A percentile compares a stretch with the other conserved stretches of the same genome.
Conservation (phyloP, 2,888 invertebrate genomes). For the Idaea straminata region DNA sequence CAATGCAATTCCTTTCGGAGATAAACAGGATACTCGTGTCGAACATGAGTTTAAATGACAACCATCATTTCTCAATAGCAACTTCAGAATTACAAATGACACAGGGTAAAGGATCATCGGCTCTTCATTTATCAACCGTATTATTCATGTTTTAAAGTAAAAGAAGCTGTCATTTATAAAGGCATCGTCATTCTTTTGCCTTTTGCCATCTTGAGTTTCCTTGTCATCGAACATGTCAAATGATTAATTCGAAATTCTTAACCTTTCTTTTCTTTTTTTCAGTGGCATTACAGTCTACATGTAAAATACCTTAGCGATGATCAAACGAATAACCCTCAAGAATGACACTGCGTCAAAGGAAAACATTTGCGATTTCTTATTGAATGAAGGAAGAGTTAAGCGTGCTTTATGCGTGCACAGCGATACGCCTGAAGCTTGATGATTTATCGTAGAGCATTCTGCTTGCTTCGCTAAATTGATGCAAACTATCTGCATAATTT, state of each 20-base stretch:
- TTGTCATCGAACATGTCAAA: conserved; percentile 1
- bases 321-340: neutral
- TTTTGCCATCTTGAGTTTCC: neutral
- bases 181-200: neutral
- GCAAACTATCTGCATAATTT: neutral
- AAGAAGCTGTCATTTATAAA: neutral
- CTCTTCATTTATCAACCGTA: neutral
- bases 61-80: conserved; percentile 22
- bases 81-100: conserved; percentile 17
- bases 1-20: conserved; percentile 7
- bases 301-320: neutral
- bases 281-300: neutral
- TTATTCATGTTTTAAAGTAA: neutral
- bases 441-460: neutral
- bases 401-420: neutral
- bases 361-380: neutral
- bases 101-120: conserved; percentile 3
- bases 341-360: neutral
- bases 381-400: neutral
- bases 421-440: neutral
- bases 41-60: conserved; percentile 18
- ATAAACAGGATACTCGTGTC: conserved; percentile 20
- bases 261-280: neutral
- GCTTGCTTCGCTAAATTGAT: neutral
- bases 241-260: neutral